Percentiles rank a stretch among this genome's conserved stretches.
Conservation (phyloP, 2,888 invertebrate genomes). For the Microctonus hyperodae region DNA sequence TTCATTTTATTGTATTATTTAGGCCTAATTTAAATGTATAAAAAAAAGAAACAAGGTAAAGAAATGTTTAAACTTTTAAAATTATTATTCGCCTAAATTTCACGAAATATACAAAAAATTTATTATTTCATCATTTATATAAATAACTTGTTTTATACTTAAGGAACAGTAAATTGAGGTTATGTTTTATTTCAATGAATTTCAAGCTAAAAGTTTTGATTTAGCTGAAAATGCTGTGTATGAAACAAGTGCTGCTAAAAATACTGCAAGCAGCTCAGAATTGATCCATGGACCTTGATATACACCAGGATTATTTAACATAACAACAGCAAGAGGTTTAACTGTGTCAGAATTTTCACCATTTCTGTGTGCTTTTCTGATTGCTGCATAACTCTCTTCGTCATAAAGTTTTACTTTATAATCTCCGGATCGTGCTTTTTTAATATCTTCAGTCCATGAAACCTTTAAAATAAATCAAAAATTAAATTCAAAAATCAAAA, state of each 20-base stretch:
- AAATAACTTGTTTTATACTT: constrained; percentile 8
- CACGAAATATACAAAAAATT: constrained; percentile 22
- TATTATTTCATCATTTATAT: constrained; percentile 33
- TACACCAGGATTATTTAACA: constrained; percentile 78
- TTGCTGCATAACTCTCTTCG: constrained; percentile 89
- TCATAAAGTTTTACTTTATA: constrained; percentile 84
- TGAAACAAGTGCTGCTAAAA: constrained; percentile 78
- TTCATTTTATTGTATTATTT: background rate
- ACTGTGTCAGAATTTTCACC: constrained; percentile 74
- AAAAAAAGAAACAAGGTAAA: background rate
- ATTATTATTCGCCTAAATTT: constrained; percentile 13
- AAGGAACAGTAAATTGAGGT: constrained; percentile 16
- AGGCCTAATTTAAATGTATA: background rate
- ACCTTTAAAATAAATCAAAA: constrained; percentile 68
- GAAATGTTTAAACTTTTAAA: background rate
- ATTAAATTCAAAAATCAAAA: background rate
- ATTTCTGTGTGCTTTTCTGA: constrained; percentile 81
- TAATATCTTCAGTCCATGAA: constrained; percentile 91
- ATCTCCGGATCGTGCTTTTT: constrained; percentile 81
- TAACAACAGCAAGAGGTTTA: constrained; percentile 75
- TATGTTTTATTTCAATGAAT: background rate
- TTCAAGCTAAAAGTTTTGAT: constrained; percentile 78
- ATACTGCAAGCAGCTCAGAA: constrained; percentile 88
- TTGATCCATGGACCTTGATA: constrained; percentile 93
- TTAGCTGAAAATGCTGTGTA: constrained; percentile 88